These are phyloP conservation scores for Bos taurus DNA, from an alignment of 2,113 vertebrate genomes.

Conservation along the genomic window ARS-UCD2.0 NC_037351.1:35573001-35573500, in stretches of 20 bases:
- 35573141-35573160: not conserved
- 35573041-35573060: not conserved
- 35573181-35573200: not conserved
- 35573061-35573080: not conserved
- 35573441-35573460: not conserved
- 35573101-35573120: not conserved
- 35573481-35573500: not conserved
- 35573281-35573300: slow-evolving; percentile 62
- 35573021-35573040: not conserved
- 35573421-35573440: not conserved
- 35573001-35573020: not conserved
- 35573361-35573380: not conserved
- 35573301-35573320: not conserved
- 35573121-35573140: not conserved
- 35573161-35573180: not conserved
- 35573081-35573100: not conserved
- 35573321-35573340: not conserved
- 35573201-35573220: not conserved
- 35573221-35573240: not conserved
- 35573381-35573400: not conserved
- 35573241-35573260: slow-evolving; percentile 66
- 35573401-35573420: slow-evolving; percentile 4
- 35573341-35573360: not conserved
- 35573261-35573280: slow-evolving; percentile 59
- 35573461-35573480: not conserved